Evolutionary conservation across 2,113 vertebrate genomes (phyloP).

Genomic region (Dicerorhinus sumatrensis): DNA sequence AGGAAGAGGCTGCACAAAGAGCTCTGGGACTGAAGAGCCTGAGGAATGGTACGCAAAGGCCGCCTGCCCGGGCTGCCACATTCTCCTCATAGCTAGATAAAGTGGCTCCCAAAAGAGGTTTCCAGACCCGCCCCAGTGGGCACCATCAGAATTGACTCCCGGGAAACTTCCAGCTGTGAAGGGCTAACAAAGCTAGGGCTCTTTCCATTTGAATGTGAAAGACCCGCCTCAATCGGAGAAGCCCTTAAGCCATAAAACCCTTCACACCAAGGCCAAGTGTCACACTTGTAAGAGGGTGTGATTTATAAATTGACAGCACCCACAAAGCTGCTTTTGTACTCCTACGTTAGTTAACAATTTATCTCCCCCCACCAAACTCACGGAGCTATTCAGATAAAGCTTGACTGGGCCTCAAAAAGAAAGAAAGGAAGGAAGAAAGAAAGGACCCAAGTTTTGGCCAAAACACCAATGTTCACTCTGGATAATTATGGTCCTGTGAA

Average conservation of each 20-base stretch:
- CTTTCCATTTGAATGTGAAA: slow-evolving; percentile 74
- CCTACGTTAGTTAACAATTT: slow-evolving; percentile 72
- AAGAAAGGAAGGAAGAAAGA: slow-evolving; percentile 38
- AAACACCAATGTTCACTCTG: slow-evolving; percentile 71
- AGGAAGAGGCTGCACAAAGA: slow-evolving; percentile 65
- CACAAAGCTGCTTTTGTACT: slow-evolving; percentile 75
- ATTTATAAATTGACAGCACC: slow-evolving; percentile 74
- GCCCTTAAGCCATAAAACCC: slow-evolving; percentile 67
- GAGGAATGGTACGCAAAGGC: slow-evolving; percentile 50
- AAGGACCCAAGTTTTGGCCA: slow-evolving; percentile 65
- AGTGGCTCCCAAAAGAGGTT: slow-evolving; percentile 69
- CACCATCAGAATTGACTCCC: slow-evolving; percentile 31
- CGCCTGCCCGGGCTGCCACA: slow-evolving; percentile 9
- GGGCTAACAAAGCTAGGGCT: slow-evolving; percentile 53
- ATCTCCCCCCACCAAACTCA: slow-evolving; percentile 56
- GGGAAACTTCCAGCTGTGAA: slow-evolving; percentile 74
- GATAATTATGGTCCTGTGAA: slow-evolving; percentile 74
- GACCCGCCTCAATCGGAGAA: slow-evolving; percentile 28
- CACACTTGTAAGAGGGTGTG: slow-evolving; percentile 71
- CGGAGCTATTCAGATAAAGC: slow-evolving; percentile 59
- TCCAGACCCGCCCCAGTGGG: slow-evolving; percentile 61
- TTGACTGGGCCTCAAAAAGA: slow-evolving; percentile 56
- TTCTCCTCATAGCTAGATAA: slow-evolving; percentile 73
- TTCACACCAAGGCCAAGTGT: slow-evolving; percentile 77
- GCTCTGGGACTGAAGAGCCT: neutral